Conservation (phyloP, 2,888 invertebrate genomes). For the Eupithecia subfuscata region DNA sequence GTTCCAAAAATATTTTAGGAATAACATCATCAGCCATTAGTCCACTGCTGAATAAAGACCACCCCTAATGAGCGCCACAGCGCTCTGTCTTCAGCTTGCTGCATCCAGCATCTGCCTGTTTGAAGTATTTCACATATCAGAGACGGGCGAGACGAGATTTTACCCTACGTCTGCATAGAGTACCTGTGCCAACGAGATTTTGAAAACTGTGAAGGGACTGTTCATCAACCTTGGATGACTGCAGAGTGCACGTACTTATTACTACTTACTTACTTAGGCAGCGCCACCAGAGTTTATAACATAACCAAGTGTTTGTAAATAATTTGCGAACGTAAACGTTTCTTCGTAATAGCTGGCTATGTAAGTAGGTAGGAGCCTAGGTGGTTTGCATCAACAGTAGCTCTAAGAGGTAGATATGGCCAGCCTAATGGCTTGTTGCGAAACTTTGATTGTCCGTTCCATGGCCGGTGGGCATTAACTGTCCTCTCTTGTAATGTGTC, state of each 20-base stretch:
- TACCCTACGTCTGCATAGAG: background rate
- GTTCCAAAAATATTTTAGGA: background rate
- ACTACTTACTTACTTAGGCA: no score
- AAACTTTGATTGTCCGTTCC: background rate
- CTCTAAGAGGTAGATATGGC: background rate
- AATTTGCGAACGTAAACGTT: conserved; percentile 11
- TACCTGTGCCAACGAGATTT: background rate
- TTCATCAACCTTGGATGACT: background rate
- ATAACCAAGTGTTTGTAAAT: conserved; percentile 22
- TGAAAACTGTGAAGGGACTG: background rate
- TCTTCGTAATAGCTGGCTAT: conserved; percentile 9
- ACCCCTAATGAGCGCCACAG: background rate
- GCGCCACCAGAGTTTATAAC: background rate
- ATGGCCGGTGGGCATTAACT: background rate
- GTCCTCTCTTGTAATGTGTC: background rate
- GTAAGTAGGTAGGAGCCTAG: background rate
- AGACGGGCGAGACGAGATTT: background rate
- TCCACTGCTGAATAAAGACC: background rate
- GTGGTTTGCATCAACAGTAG: conserved; percentile 20
- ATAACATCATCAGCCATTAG: background rate
- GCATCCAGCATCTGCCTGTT: background rate
- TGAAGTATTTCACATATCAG: background rate
- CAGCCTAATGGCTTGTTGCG: conserved; percentile 5
- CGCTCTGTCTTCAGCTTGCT: background rate
- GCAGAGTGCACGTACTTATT: background rate